Conservation (phyloP, 2,797 vertebrate species). For the Melanotaenia parkinsoni region DNA sequence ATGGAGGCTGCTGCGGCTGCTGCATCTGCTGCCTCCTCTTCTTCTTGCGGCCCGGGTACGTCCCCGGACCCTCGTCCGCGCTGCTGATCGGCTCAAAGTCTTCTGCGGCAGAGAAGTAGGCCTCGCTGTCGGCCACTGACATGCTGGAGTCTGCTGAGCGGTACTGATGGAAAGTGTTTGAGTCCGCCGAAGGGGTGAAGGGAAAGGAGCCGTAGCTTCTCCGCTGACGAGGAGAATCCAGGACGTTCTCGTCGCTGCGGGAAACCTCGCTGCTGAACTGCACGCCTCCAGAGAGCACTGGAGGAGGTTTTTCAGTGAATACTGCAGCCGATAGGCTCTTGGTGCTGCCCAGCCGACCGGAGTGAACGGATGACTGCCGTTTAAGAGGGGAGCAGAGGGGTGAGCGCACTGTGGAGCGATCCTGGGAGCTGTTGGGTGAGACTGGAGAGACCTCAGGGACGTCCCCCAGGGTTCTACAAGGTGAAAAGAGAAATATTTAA, state of each 20-base stretch:
- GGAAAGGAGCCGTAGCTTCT: conserved; percentile 97
- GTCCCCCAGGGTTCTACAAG: conserved; percentile 81
- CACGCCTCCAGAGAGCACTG: conserved; percentile 86
- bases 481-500: neutral
- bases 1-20: conserved; percentile 84
- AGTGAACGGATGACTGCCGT: conserved; percentile 92
- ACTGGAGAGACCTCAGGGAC: conserved; percentile 85
- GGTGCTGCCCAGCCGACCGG: conserved; percentile 93
- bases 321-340: conserved; percentile 96
- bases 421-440: conserved; percentile 88
- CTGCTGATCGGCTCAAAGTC: conserved; percentile 98
- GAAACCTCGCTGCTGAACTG: conserved; percentile 97
- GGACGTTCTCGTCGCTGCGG: conserved; percentile 94
- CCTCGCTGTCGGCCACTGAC: conserved; percentile 98
- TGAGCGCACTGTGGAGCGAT: conserved; percentile 87
- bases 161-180: conserved; percentile 97
- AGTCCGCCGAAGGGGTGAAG: conserved; percentile 95
- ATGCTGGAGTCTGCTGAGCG: conserved; percentile 97
- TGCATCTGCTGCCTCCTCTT: conserved; percentile 88
- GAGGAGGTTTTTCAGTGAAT: conserved; percentile 90
- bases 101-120: conserved; percentile 96
- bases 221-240: conserved; percentile 96
- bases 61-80: conserved; percentile 94
- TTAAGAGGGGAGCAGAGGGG: conserved; percentile 93
- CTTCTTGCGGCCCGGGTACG: conserved; percentile 95